Conservation (phyloP, 2,113 vertebrate species). For the Lampris incognitus region DNA sequence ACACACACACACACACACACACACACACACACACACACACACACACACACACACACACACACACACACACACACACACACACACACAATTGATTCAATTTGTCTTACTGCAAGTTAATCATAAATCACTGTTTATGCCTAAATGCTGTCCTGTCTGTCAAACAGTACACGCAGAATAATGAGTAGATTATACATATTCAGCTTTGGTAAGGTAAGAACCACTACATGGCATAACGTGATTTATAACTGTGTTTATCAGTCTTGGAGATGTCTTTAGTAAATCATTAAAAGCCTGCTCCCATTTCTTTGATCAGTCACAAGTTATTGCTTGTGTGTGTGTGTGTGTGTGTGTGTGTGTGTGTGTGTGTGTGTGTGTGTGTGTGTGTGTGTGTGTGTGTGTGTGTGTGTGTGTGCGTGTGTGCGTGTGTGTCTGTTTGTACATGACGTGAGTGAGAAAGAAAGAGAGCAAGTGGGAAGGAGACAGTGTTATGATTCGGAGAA, state of each 20-base stretch:
- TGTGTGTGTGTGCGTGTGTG: not conserved
- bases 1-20: not conserved
- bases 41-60: not conserved
- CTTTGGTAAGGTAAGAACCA: not conserved
- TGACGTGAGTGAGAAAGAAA: too few relatives aligned
- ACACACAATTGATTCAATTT: not conserved
- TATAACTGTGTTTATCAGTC: constrained; percentile 42
- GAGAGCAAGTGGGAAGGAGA: too few relatives aligned
- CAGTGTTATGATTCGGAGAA: too few relatives aligned
- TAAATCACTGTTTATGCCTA: not conserved
- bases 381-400: not conserved
- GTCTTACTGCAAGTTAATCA: not conserved
- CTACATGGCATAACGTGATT: constrained; percentile 6
- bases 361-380: not conserved
- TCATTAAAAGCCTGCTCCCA: constrained; percentile 33
- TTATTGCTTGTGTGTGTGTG: not conserved
- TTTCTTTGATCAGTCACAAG: not conserved
- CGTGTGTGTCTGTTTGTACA: too few relatives aligned
- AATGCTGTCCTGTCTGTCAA: not conserved
- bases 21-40: not conserved
- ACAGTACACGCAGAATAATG: too few relatives aligned
- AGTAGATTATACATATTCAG: too few relatives aligned
- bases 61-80: too few relatives aligned
- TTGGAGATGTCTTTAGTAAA: constrained; percentile 46
- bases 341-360: constrained; percentile 1